Conservation (phyloP, 2,888 invertebrate species). For the Chorisops tibialis region DNA sequence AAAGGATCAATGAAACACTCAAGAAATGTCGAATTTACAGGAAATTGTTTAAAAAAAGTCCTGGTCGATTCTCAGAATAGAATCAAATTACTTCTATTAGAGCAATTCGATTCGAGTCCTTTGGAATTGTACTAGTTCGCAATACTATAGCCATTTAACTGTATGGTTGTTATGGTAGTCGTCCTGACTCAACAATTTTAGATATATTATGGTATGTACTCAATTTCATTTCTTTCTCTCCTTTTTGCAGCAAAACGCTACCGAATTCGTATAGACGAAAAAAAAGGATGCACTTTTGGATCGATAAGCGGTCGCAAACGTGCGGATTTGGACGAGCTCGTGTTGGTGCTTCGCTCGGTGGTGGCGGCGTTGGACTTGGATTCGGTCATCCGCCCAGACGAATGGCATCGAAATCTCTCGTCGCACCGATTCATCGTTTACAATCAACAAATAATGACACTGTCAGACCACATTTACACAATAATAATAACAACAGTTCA, state of each 20-base stretch:
- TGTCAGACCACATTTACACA: conserved; percentile 36
- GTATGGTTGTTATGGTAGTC: too few relatives aligned
- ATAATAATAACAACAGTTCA: conserved; percentile 34
- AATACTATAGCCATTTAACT: too few relatives aligned
- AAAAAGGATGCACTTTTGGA: conserved; percentile 77
- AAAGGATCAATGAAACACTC: conserved; percentile 13
- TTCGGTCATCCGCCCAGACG: conserved; percentile 52
- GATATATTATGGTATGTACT: too few relatives aligned
- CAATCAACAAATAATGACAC: conserved; percentile 55
- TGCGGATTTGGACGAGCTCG: conserved; percentile 72
- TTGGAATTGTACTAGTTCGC: too few relatives aligned
- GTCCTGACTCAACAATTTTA: too few relatives aligned
- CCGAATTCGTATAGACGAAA: conserved; percentile 19
- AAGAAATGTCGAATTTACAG: too few relatives aligned
- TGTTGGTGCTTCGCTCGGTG: conserved; percentile 64
- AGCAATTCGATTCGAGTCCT: too few relatives aligned
- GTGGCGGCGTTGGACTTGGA: conserved; percentile 56
- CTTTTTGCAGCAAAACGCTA: too few relatives aligned
- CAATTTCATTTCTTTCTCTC: too few relatives aligned
- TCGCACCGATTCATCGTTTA: conserved; percentile 68
- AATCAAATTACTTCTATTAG: too few relatives aligned
- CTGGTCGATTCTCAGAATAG: too few relatives aligned
- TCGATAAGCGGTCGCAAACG: conserved; percentile 75
- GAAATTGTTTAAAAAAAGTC: too few relatives aligned
- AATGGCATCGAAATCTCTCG: conserved; percentile 61